Conservation (phyloP, 2,113 vertebrate species). For the Bubo blakistoni region DNA sequence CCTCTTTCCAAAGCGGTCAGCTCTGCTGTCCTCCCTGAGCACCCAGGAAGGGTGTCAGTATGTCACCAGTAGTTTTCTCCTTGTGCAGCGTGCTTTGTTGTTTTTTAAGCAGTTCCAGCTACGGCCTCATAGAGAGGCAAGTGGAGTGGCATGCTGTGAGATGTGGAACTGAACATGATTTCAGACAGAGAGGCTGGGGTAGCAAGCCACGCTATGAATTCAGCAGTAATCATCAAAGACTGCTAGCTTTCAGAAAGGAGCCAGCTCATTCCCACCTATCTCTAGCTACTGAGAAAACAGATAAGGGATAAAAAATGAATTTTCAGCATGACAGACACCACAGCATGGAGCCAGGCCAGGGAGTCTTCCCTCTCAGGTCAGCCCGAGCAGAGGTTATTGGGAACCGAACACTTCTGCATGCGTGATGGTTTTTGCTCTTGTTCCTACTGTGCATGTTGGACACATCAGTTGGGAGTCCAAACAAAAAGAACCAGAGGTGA, state of each 20-base stretch:
- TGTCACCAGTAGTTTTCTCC: background rate
- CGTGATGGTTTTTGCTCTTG: background rate
- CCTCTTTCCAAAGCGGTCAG: background rate
- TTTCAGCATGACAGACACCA: background rate
- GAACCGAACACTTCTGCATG: background rate
- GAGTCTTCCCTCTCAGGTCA: background rate
- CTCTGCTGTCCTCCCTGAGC: background rate
- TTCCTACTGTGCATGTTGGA: background rate
- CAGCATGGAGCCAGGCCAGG: background rate
- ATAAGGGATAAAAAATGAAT: background rate
- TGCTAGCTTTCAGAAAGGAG: background rate
- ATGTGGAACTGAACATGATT: background rate
- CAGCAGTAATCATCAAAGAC: background rate
- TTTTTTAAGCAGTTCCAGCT: background rate
- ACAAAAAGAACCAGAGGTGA: background rate
- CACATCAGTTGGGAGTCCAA: background rate
- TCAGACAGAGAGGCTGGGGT: background rate
- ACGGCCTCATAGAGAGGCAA: accelerated
- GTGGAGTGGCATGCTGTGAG: background rate
- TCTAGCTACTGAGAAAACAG: background rate
- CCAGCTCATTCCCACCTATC: background rate
- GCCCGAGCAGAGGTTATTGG: background rate
- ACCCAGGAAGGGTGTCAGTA: background rate
- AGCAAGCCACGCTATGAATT: background rate
- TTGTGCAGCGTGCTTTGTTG: background rate